Percentiles rank a stretch among this genome's conserved stretches.
Conservation (phyloP, 2,888 invertebrate species). For the Leuctra nigra region DNA sequence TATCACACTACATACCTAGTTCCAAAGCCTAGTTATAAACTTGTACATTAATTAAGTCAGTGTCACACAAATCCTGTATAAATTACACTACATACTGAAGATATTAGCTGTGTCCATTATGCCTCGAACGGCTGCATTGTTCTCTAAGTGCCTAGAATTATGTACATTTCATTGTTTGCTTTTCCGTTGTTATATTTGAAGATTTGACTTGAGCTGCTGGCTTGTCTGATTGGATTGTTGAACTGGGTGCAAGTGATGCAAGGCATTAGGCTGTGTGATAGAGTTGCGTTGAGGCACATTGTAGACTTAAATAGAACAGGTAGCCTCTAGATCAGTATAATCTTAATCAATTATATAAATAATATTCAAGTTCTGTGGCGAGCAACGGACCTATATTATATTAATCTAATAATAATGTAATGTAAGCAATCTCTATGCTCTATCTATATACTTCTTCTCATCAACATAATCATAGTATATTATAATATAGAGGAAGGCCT, state of each 20-base stretch:
- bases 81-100: constrained; percentile 9
- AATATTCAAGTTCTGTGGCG: constrained; percentile 4
- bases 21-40: neutral
- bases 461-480: constrained; percentile 27
- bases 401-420: constrained; percentile 15
- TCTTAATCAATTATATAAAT: constrained; percentile 13
- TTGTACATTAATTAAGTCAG: constrained; percentile 11
- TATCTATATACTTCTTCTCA: constrained; percentile 19
- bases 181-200: constrained; percentile 18
- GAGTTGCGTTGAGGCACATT: constrained; percentile 3
- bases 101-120: constrained; percentile 24
- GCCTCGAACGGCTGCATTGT: constrained; percentile 24
- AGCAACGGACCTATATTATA: constrained; percentile 5
- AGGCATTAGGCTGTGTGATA: constrained; percentile 18
- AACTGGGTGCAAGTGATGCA: neutral
- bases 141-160: constrained; percentile 27
- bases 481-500: constrained; percentile 24
- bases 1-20: no score
- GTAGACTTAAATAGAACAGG: constrained; percentile 12
- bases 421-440: constrained; percentile 14
- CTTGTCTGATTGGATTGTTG: neutral
- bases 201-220: neutral
- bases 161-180: constrained; percentile 25
- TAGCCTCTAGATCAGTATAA: constrained; percentile 14
- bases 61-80: constrained; percentile 18